Percentiles rank a stretch among this genome's conserved stretches.
These are phyloP conservation scores for Drosophila melanica DNA, from an alignment of 1,140 invertebrate genomes.

Conservation along the genomic window DNA sequence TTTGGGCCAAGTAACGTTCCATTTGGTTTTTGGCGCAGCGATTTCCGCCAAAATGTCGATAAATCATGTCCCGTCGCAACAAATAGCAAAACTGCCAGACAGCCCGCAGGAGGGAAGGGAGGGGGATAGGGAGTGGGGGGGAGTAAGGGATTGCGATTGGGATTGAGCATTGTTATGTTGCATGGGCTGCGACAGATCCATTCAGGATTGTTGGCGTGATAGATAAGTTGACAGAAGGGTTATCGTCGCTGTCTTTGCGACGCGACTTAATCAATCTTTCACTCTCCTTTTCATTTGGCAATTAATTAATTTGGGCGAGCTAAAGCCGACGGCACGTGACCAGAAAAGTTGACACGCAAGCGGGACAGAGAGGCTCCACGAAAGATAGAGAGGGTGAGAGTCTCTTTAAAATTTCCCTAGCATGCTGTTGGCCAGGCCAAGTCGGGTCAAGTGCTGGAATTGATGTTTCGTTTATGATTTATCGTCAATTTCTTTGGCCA, in stretches of 20 bases:
- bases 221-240: constrained; percentile 75
- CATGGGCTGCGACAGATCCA: constrained; percentile 14
- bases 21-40: constrained; percentile 69
- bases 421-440: neutral
- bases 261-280: constrained; percentile 65
- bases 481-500: constrained; percentile 67
- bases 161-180: neutral
- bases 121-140: neutral
- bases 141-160: neutral
- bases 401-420: constrained; percentile 39
- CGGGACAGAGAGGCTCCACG: neutral
- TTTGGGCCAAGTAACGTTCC: constrained; percentile 55
- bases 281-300: constrained; percentile 45
- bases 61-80: constrained; percentile 57
- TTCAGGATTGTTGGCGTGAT: constrained; percentile 68
- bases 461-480: constrained; percentile 84
- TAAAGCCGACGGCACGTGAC: constrained; percentile 57
- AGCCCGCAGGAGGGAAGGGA: neutral
- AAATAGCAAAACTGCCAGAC: constrained; percentile 50
- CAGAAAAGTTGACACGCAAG: constrained; percentile 26
- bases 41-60: constrained; percentile 79
- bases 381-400: constrained; percentile 2
- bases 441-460: constrained; percentile 83
- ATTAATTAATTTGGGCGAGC: constrained; percentile 73
- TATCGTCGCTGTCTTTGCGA: constrained; percentile 40